These are phyloP conservation scores for Mustela lutreola DNA, from an alignment of 2,113 vertebrate genomes.

Conservation along the genomic window DNA sequence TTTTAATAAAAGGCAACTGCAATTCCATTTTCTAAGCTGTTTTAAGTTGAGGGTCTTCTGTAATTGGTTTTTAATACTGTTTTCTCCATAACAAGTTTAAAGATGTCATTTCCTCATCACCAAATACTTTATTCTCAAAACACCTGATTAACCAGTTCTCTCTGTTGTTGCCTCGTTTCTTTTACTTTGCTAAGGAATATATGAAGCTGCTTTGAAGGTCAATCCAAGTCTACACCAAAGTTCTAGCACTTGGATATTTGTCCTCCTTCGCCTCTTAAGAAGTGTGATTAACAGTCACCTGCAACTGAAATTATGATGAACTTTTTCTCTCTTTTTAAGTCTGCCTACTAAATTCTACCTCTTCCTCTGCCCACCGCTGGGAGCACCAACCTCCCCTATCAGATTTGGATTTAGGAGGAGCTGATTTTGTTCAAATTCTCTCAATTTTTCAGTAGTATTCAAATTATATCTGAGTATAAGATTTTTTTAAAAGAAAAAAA, in stretches of 20 bases:
- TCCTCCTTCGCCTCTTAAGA: not conserved
- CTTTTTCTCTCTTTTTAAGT: not conserved
- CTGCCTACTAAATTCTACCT: constrained; percentile 84
- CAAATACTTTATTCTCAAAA: not conserved
- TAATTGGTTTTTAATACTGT: not conserved
- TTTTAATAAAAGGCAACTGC: not conserved
- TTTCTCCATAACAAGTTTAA: not conserved
- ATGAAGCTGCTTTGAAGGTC: not conserved
- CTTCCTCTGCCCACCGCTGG: constrained; percentile 88
- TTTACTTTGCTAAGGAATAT: constrained; percentile 20
- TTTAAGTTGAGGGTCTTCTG: not conserved
- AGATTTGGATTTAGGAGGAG: constrained; percentile 89
- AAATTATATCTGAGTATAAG: not conserved
- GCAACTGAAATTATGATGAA: not conserved
- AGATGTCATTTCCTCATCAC: rapidly evolving
- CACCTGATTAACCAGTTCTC: not conserved
- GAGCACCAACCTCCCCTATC: constrained; percentile 90
- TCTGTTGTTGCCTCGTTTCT: not conserved
- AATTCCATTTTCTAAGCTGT: not conserved
- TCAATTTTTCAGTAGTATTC: constrained; percentile 91
- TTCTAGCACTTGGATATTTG: not conserved
- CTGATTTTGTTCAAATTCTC: constrained; percentile 93
- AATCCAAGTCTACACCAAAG: not conserved
- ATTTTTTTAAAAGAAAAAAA: not conserved
- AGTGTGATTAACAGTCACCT: not conserved